Conservation (phyloP, 2,888 invertebrate genomes). For the Ditula angustiorana region DNA sequence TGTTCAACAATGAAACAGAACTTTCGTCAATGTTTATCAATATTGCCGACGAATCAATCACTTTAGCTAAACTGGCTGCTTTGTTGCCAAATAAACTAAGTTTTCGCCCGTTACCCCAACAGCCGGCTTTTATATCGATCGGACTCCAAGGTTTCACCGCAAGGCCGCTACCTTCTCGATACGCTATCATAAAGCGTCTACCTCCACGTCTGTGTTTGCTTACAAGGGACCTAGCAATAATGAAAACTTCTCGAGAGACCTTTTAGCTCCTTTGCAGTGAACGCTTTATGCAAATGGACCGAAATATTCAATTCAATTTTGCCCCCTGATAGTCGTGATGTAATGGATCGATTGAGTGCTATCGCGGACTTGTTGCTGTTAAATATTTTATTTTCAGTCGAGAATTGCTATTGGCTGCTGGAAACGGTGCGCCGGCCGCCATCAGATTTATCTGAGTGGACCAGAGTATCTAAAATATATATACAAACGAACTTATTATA, state of each 20-base stretch:
- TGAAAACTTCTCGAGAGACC: constrained; percentile 10
- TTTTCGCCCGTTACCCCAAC: constrained; percentile 19
- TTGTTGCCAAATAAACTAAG: constrained; percentile 20
- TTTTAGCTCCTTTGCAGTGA: background rate
- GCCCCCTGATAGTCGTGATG: background rate
- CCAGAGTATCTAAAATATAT: background rate
- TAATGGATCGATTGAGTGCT: background rate
- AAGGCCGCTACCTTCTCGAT: constrained; percentile 41
- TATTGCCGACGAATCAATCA: background rate
- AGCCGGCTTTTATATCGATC: constrained; percentile 41
- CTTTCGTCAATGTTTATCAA: background rate
- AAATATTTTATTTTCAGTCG: background rate
- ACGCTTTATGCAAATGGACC: constrained; percentile 12
- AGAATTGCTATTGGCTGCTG: background rate
- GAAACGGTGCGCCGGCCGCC: background rate
- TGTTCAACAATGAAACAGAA: background rate
- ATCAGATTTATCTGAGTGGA: background rate
- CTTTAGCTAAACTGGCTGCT: background rate
- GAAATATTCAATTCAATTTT: constrained; percentile 3
- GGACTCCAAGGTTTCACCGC: constrained; percentile 41
- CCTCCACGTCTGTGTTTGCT: constrained; percentile 6
- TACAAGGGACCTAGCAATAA: constrained; percentile 7
- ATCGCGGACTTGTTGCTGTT: background rate
- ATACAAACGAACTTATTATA: background rate
- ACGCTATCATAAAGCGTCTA: constrained; percentile 20